These are phyloP conservation scores for Coelinius sp. DNA, from an alignment of 2,888 invertebrate species.

Conservation along the genomic window DNA sequence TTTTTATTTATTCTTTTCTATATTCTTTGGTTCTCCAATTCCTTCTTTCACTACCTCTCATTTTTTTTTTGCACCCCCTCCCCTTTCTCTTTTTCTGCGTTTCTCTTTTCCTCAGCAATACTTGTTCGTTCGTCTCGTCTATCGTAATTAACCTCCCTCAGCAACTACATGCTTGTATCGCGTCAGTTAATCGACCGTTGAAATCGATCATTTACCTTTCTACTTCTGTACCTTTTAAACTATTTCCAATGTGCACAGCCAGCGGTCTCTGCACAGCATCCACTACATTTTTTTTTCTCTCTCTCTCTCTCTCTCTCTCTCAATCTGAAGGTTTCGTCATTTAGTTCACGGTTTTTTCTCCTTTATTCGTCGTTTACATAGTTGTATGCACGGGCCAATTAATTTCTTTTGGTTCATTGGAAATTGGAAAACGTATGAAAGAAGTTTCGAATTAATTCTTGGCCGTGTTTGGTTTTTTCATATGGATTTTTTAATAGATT, in stretches of 20 bases:
- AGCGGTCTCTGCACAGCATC: background rate
- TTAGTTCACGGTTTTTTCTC: background rate
- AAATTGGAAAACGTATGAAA: background rate
- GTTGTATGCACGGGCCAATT: background rate
- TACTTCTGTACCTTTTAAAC: conserved; percentile 16
- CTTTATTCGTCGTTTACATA: background rate
- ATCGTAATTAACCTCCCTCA: conserved; percentile 35
- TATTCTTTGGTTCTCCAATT: conserved; percentile 9
- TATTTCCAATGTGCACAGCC: conserved; percentile 5
- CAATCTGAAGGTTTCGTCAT: conserved; percentile 2
- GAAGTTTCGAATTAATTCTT: background rate
- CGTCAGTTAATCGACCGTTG: conserved; percentile 32
- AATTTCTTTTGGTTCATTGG: background rate
- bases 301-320: background rate
- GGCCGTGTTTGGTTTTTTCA: conserved; percentile 1
- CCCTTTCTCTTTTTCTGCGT: background rate
- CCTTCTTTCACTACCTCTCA: background rate
- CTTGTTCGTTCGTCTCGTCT: conserved; percentile 23
- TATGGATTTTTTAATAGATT: conserved; percentile 25
- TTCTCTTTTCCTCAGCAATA: conserved; percentile 20
- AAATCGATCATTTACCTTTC: conserved; percentile 31
- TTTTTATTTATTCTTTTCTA: conserved; percentile 20
- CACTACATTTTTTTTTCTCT: background rate
- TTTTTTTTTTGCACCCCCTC: conserved; percentile 8
- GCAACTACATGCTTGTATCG: conserved; percentile 24